Percentiles rank a stretch among this genome's conserved stretches.
These are phyloP conservation scores for Tapera naevia DNA, from an alignment of 2,797 vertebrate species.

Conservation along the genomic window DNA sequence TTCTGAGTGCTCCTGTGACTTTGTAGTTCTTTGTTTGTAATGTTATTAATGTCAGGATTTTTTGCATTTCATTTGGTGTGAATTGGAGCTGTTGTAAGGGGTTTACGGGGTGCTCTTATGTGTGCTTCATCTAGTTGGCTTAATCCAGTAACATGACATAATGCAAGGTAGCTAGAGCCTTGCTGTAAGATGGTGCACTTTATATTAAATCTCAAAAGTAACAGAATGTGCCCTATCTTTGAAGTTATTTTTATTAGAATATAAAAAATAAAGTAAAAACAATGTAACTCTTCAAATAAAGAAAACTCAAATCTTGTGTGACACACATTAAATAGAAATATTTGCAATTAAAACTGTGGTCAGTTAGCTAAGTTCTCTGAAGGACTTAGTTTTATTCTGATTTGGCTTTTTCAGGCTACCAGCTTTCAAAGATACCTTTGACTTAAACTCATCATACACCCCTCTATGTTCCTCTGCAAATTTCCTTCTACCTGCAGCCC, in stretches of 20 bases:
- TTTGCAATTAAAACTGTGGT: background rate
- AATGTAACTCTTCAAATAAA: background rate
- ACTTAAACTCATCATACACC: background rate
- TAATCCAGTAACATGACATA: background rate
- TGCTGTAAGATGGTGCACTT: background rate
- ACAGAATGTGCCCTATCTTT: background rate
- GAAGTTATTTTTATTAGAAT: background rate
- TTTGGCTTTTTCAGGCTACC: background rate
- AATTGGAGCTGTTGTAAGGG: background rate
- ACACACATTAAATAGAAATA: background rate
- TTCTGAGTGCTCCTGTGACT: background rate
- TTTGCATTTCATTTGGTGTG: background rate
- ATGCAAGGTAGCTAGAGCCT: background rate
- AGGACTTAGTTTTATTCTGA: background rate
- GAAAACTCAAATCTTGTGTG: background rate
- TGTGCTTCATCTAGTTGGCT: background rate
- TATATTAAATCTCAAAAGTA: background rate
- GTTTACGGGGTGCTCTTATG: background rate
- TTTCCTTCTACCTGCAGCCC: background rate
- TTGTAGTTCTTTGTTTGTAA: background rate
- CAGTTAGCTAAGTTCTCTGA: background rate
- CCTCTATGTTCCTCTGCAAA: background rate
- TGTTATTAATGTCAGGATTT: background rate
- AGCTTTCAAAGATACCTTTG: background rate
- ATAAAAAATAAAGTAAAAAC: background rate